Base-by-base conservation (phyloP, 2,888 invertebrate genomes). In the Scaptomyza parva region DNA sequence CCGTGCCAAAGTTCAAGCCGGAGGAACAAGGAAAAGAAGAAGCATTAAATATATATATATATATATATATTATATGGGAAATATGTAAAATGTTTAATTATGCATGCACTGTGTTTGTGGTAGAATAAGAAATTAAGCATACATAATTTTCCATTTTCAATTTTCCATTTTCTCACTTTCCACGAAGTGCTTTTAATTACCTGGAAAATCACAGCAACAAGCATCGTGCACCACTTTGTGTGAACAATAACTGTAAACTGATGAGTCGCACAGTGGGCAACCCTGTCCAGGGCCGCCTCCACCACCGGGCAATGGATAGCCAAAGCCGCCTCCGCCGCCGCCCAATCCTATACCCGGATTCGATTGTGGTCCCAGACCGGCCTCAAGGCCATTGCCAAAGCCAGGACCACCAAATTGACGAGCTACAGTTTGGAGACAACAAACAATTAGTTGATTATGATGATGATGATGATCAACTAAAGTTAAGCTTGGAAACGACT, bases 241-340 rank as follows among this genome's bases (percentile, higher is more conserved):
- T 0, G 94, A 94, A 88, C 96, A 96, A 90, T 96, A 96, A 77
- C 94, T 93, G 90, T 94, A 96, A 4, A 96, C 96, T 0, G 96
- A 96, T 0, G 95, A 94, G 88, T 96, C 96, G 82, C 96, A 96
- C 26, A 95, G 89, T 0, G 96, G 96, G 78, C 96, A 96, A n/a
- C 93, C 86, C 14, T 39, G 55, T 0, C 44, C 35, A 6, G 28
- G 37, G 17, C 37, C 9, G 3, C 3, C 37, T 2, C 35, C 35
- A 2, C 2, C 37, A 5, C 54, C 68, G 17, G 22, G 22, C 12
- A 12, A 77, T 12, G 54, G 17, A 33, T 51, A 60, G 4, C 45
- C 52, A 20, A 52, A 28, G 41, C 47, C 41, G 5, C 3, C 37
- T 2, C 35, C 35, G 2, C 2, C 37, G 5, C 54, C 68, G 17